A percentile compares a stretch with the other conserved stretches of the same genome.
phyloP scores from a whole-genome alignment of 2,888 invertebrate species.

The Watsonalla binaria region DNA sequence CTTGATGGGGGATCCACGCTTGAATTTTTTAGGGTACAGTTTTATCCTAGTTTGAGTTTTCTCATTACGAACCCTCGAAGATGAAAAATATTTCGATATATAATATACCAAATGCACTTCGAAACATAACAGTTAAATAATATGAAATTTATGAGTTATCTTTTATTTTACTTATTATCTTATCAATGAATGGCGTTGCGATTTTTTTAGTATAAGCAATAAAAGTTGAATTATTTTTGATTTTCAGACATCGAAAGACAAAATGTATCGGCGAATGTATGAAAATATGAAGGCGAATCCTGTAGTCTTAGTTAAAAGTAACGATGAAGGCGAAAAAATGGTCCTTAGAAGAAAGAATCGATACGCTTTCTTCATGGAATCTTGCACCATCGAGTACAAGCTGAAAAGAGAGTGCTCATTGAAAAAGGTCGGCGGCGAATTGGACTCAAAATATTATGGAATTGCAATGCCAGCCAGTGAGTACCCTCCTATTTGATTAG shows the following conservation, averaged over 20 bases:
- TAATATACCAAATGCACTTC: too few relatives aligned
- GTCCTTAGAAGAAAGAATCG: slow-evolving; percentile 76
- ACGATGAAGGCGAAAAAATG: slow-evolving; percentile 90
- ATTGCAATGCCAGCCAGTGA: slow-evolving; percentile 91
- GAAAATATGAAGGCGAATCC: slow-evolving; percentile 90
- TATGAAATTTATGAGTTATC: too few relatives aligned
- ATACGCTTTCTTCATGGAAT: slow-evolving; percentile 98
- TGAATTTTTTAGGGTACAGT: slow-evolving; percentile 85
- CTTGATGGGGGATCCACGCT: slow-evolving; percentile 90
- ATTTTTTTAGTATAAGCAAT: too few relatives aligned
- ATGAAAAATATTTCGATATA: too few relatives aligned
- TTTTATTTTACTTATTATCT: too few relatives aligned
- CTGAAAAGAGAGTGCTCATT: slow-evolving; percentile 89
- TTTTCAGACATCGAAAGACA: slow-evolving; percentile 84
- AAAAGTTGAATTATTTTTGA: too few relatives aligned
- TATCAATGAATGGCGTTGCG: too few relatives aligned
- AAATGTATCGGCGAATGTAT: slow-evolving; percentile 93
- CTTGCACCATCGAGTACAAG: slow-evolving; percentile 94
- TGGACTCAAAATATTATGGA: slow-evolving; percentile 91
- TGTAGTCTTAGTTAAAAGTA: slow-evolving; percentile 86
- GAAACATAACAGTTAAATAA: too few relatives aligned
- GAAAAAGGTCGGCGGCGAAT: slow-evolving; percentile 86
- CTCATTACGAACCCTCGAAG: too few relatives aligned
- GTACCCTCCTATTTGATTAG: slow-evolving; percentile 28
- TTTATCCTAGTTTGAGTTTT: not conserved